Evolutionary conservation across 2,797 vertebrate species (phyloP).

Genomic region (Okamejei kenojei): DNA sequence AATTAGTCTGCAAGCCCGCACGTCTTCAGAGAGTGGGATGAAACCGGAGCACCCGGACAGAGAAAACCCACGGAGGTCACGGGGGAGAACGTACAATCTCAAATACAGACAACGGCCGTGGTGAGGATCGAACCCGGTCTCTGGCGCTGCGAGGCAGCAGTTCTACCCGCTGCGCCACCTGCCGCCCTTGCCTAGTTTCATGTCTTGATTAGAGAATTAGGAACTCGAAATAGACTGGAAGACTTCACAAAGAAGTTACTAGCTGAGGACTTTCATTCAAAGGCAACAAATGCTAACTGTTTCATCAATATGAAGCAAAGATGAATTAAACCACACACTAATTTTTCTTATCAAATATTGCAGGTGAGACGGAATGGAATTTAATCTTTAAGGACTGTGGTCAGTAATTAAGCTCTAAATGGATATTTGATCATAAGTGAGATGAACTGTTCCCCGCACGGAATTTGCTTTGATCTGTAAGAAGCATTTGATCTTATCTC

Average conservation of each 20-base stretch:
- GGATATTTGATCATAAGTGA: background rate
- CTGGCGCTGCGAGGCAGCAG: too few species aligned
- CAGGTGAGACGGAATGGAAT: background rate
- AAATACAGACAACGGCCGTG: too few species aligned
- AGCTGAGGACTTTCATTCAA: background rate
- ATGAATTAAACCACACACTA: background rate
- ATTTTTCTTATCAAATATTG: constrained; percentile 7
- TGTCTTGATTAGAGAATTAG: background rate
- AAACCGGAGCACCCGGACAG: too few species aligned
- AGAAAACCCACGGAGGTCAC: too few species aligned
- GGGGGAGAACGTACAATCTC: too few species aligned
- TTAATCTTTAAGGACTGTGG: constrained; percentile 12
- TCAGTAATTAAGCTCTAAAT: background rate
- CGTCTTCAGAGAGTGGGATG: too few species aligned
- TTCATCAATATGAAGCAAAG: background rate
- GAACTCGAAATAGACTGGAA: background rate
- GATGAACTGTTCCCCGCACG: background rate
- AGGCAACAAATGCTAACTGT: background rate
- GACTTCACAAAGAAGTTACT: background rate
- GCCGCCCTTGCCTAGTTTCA: too few species aligned
- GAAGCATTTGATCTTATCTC: background rate
- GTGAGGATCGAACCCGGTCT: too few species aligned
- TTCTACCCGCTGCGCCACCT: too few species aligned
- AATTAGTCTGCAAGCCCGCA: too few species aligned
- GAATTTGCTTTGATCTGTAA: constrained; percentile 8